phyloP scores from a whole-genome alignment of 2,888 invertebrate species.

The Andrena trimmerana region DNA sequence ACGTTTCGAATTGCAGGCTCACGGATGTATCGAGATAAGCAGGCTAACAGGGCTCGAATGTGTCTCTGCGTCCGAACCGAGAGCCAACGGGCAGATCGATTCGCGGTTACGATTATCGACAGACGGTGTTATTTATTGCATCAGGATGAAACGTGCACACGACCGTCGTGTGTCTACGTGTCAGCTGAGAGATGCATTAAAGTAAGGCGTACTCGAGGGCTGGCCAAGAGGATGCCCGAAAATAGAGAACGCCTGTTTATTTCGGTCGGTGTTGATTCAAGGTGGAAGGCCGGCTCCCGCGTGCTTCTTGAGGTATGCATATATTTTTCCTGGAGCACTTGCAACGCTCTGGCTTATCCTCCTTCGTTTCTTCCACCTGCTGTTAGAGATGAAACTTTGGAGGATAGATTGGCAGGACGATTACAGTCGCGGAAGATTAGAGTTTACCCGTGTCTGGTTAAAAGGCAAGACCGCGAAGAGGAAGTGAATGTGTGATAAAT shows the following conservation, averaged over 20 bases:
- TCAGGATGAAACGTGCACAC: neutral
- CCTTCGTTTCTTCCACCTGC: slow-evolving; percentile 9
- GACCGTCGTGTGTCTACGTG: slow-evolving; percentile 13
- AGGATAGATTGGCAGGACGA: slow-evolving; percentile 14
- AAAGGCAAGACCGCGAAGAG: too few relatives aligned
- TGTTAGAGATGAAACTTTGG: neutral
- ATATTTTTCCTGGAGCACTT: slow-evolving; percentile 40
- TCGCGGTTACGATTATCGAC: slow-evolving; percentile 4
- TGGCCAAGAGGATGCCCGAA: slow-evolving; percentile 42
- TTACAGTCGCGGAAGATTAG: too few relatives aligned
- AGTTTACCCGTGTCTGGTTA: too few relatives aligned
- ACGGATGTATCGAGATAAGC: neutral
- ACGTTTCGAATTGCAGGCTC: neutral
- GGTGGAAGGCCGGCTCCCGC: slow-evolving; percentile 55
- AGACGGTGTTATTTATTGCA: slow-evolving; percentile 4
- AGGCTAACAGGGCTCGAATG: neutral
- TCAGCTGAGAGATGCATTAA: slow-evolving; percentile 36
- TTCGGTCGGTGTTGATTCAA: slow-evolving; percentile 63
- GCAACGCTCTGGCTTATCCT: neutral
- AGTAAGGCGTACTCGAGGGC: slow-evolving; percentile 39
- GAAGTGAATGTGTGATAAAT: slow-evolving; percentile 34
- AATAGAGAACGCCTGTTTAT: slow-evolving; percentile 66
- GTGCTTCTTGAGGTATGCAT: neutral
- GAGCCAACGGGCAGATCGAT: neutral
- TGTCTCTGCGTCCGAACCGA: neutral